Conservation (phyloP, 2,113 vertebrate genomes). For the Centropus bengalensis region DNA sequence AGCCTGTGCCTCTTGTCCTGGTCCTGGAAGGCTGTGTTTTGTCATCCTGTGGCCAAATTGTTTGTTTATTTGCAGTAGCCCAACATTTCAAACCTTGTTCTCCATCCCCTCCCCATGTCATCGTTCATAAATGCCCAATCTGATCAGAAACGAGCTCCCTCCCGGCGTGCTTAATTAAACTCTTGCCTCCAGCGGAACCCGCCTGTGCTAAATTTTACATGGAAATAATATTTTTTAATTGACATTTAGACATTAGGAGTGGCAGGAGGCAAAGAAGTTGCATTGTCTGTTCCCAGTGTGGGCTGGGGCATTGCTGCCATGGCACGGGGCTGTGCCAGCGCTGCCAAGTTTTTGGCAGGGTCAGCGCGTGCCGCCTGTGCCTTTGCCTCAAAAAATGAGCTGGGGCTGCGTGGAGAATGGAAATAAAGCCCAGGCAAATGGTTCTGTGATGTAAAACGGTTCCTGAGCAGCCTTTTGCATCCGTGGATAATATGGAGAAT, state of each 20-base stretch:
- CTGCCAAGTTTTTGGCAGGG: background rate
- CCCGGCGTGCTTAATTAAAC: background rate
- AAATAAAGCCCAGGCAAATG: background rate
- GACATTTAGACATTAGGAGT: background rate
- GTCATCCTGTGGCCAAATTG: background rate
- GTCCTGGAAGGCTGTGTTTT: background rate
- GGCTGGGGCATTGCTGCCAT: background rate
- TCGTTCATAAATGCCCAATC: background rate
- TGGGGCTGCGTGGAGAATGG: background rate
- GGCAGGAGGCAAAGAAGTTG: background rate
- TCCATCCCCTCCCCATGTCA: background rate
- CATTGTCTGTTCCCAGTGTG: background rate
- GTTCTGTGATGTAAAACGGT: background rate
- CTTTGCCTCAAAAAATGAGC: background rate
- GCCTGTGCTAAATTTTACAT: background rate
- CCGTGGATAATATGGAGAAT: rapidly evolving
- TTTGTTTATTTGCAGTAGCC: background rate
- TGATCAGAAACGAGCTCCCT: background rate
- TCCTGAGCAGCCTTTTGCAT: background rate
- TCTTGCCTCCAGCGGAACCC: background rate
- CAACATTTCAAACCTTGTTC: background rate
- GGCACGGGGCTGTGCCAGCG: background rate
- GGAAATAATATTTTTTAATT: background rate
- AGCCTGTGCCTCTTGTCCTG: background rate
- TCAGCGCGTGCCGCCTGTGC: rapidly evolving